A percentile compares a stretch with the other conserved stretches of the same genome.
Evolutionary conservation across 2,797 vertebrate species (phyloP).

Genomic region (Sorex maritimensis): DNA sequence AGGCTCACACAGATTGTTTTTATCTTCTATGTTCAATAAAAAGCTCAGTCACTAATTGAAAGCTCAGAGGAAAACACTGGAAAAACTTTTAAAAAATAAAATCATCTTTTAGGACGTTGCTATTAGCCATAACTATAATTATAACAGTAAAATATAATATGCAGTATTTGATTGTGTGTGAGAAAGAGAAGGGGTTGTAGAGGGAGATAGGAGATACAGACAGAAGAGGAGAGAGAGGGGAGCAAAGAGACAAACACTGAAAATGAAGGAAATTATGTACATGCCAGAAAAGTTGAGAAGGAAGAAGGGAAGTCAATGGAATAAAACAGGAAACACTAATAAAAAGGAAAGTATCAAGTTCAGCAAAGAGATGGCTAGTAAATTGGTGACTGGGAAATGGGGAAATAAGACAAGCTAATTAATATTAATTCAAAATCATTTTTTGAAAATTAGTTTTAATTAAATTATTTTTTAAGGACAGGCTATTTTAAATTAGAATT

Average conservation of each 20-base stretch:
- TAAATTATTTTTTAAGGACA: background rate
- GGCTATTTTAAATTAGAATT: background rate
- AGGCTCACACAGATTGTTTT: conserved; percentile 26
- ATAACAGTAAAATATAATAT: background rate
- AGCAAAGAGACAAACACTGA: background rate
- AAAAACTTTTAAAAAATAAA: background rate
- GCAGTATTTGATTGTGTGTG: background rate
- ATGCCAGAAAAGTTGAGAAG: background rate
- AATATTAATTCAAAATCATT: conserved; percentile 11
- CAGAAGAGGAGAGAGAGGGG: background rate
- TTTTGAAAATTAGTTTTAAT: too few species aligned
- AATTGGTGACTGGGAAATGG: background rate
- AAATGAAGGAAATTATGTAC: background rate
- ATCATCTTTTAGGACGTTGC: background rate
- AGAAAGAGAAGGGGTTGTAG: background rate
- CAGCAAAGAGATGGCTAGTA: background rate
- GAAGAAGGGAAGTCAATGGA: background rate
- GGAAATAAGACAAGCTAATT: background rate
- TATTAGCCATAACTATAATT: conserved; percentile 23
- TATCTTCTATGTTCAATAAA: conserved; percentile 32
- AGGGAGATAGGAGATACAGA: background rate
- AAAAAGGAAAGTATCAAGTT: background rate
- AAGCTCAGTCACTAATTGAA: conserved; percentile 59
- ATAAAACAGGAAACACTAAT: background rate
- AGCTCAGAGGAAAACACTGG: conserved; percentile 27